Conservation (phyloP, 2,113 vertebrate species). For the Phalacrocorax carbo region DNA sequence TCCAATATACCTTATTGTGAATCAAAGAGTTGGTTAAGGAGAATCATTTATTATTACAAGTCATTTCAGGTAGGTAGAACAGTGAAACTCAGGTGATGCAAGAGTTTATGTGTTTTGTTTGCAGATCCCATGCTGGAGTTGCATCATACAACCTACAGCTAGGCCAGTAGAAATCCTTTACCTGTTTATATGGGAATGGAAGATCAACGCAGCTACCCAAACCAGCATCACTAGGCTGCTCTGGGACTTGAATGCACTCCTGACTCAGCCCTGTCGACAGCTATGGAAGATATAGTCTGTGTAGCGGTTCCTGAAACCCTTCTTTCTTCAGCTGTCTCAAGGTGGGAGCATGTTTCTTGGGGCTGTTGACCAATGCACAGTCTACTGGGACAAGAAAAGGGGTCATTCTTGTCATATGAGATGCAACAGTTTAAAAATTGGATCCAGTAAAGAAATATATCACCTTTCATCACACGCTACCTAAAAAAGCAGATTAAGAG, state of each 20-base stretch:
- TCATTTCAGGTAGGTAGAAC: background rate
- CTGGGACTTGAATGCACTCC: background rate
- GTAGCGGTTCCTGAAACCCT: background rate
- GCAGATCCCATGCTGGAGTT: background rate
- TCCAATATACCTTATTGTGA: background rate
- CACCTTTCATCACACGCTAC: fast-evolving
- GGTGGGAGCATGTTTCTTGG: background rate
- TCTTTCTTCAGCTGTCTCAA: background rate
- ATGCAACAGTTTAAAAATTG: background rate
- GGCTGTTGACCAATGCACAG: background rate
- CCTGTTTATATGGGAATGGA: background rate
- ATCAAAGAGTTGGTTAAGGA: background rate
- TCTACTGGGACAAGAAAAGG: background rate
- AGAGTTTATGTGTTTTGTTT: background rate
- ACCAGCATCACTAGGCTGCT: background rate
- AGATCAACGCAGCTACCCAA: background rate
- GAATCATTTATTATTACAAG: background rate
- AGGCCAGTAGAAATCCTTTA: background rate
- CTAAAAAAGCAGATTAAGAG: background rate
- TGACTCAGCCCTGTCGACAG: background rate
- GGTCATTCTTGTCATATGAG: background rate
- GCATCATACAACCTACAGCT: background rate
- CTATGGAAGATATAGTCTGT: background rate
- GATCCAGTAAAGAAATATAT: background rate
- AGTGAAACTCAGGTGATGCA: background rate